Percentiles rank a stretch among this genome's conserved stretches.
phyloP scores from a whole-genome alignment of 2,797 vertebrate species.

The Lophius americanus region DNA sequence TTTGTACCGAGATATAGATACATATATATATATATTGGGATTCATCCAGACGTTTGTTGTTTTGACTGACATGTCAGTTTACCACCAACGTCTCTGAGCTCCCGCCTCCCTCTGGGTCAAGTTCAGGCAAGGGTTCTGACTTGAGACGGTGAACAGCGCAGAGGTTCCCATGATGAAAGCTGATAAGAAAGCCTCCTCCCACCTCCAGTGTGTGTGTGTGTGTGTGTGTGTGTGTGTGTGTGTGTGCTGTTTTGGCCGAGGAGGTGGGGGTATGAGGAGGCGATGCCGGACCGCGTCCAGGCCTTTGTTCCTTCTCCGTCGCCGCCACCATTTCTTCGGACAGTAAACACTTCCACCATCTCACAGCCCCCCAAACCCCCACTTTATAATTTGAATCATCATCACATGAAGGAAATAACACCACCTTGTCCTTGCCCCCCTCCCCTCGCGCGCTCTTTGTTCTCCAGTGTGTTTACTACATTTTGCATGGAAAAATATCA shows the following conservation, averaged over 20 bases:
- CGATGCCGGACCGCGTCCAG: slow-evolving; percentile 41
- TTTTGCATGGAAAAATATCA: slow-evolving; percentile 76
- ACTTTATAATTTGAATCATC: slow-evolving; percentile 77
- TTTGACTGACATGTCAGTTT: too few relatives aligned
- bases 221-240: slow-evolving; percentile 39
- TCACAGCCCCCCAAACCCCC: slow-evolving; percentile 42
- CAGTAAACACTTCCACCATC: slow-evolving; percentile 59
- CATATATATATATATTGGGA: too few relatives aligned
- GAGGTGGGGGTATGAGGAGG: slow-evolving; percentile 44
- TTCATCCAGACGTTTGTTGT: too few relatives aligned
- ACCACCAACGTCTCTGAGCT: too few relatives aligned
- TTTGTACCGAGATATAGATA: too few relatives aligned
- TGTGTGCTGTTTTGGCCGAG: slow-evolving; percentile 13
- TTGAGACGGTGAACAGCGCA: slow-evolving; percentile 61
- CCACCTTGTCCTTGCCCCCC: slow-evolving; percentile 50
- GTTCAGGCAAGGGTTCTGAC: slow-evolving; percentile 53
- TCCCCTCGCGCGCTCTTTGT: slow-evolving; percentile 58
- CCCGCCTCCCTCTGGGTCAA: slow-evolving; percentile 24
- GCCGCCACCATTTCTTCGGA: slow-evolving; percentile 47
- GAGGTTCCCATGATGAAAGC: slow-evolving; percentile 67
- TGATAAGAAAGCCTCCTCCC: slow-evolving; percentile 68
- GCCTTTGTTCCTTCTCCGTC: slow-evolving; percentile 59
- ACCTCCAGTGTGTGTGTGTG: slow-evolving; percentile 37
- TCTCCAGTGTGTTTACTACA: slow-evolving; percentile 83
- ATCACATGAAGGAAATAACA: slow-evolving; percentile 78